Evolutionary conservation across 2,888 invertebrate species (phyloP).

Genomic region (Suillia variegata): DNA sequence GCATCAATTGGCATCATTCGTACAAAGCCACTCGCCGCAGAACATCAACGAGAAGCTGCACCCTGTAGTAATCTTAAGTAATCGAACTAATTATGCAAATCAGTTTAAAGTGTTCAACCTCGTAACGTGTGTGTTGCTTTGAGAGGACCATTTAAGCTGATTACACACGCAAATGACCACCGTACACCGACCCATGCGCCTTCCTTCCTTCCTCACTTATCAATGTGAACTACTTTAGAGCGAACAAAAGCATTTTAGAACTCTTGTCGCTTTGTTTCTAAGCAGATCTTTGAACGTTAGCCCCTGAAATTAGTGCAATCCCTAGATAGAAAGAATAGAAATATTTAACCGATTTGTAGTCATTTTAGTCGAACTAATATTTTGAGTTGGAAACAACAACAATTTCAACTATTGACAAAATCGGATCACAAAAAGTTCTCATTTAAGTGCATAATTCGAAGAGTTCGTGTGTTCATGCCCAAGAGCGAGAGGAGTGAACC

Average conservation of each 20-base stretch:
- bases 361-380: background rate
- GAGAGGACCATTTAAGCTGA: too few species aligned
- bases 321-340: background rate
- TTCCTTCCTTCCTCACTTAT: too few species aligned
- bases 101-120: background rate
- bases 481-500: background rate
- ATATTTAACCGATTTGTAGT: background rate
- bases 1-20: too few species aligned
- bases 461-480: too few species aligned
- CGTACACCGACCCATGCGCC: too few species aligned
- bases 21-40: too few species aligned
- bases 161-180: too few species aligned
- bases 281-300: background rate
- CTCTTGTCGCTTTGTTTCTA: background rate
- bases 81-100: constrained; percentile 3
- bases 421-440: background rate
- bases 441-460: background rate
- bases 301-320: background rate
- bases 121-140: too few species aligned
- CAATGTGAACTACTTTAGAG: background rate
- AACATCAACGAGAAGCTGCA: too few species aligned
- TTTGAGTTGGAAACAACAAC: background rate
- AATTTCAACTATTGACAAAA: background rate
- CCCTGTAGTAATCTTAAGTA: background rate
- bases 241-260: too few species aligned